Percentiles rank a stretch among this genome's conserved stretches.
phyloP scores from a whole-genome alignment of 2,888 invertebrate species.

The Melanostoma mellinum region DNA sequence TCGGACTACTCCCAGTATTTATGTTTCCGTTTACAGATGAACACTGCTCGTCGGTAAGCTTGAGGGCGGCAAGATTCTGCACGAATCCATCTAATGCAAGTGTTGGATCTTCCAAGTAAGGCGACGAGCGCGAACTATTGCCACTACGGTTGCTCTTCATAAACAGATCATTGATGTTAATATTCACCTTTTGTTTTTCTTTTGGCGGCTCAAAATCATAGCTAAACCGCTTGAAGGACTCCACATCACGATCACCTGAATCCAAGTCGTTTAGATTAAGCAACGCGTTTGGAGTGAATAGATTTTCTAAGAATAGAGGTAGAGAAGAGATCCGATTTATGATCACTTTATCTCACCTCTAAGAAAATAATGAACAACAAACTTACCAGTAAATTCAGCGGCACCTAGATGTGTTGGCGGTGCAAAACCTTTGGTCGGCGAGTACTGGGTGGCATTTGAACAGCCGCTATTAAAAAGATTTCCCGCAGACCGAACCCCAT shows the following conservation, averaged over 20 bases:
- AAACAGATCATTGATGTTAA: constrained; percentile 91
- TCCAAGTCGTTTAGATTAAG: constrained; percentile 90
- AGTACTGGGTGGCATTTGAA: constrained; percentile 56
- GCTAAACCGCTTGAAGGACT: constrained; percentile 93
- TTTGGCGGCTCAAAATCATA: constrained; percentile 91
- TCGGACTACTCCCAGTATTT: constrained; percentile 71
- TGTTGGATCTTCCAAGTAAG: constrained; percentile 78
- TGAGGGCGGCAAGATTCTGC: constrained; percentile 79
- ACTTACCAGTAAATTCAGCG: constrained; percentile 62
- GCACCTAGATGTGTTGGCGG: constrained; percentile 50
- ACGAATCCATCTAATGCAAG: constrained; percentile 79
- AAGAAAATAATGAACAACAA: constrained; percentile 12
- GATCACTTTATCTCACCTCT: constrained; percentile 61
- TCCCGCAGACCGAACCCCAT: constrained; percentile 76
- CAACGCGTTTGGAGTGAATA: constrained; percentile 92
- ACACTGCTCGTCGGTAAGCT: constrained; percentile 79
- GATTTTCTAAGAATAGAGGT: constrained; percentile 82
- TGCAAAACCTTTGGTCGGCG: constrained; percentile 57
- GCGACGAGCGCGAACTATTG: constrained; percentile 78
- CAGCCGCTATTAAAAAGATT: constrained; percentile 76
- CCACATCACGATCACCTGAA: constrained; percentile 90
- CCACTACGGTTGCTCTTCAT: constrained; percentile 78
- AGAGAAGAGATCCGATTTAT: constrained; percentile 60
- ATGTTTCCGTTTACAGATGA: constrained; percentile 76
- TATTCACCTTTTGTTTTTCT: constrained; percentile 89